phyloP scores from a whole-genome alignment of 2,797 vertebrate genomes.

The Thaleichthys pacificus region DNA sequence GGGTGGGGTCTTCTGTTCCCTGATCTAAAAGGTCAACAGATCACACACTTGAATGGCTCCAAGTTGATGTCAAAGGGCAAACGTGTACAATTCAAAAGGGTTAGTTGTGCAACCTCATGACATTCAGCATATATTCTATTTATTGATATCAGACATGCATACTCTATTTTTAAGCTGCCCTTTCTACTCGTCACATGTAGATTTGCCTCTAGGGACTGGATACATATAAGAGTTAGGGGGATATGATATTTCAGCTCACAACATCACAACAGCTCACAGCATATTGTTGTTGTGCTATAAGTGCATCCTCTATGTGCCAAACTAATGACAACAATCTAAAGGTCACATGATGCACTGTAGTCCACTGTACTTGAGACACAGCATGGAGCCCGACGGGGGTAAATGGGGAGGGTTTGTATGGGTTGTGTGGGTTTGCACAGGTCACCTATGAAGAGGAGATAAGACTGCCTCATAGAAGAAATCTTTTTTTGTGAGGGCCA shows the following conservation, averaged over 20 bases:
- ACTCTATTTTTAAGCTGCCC: neutral
- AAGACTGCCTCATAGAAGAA: too few species aligned
- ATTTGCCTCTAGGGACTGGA: too few species aligned
- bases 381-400: too few species aligned
- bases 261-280: too few species aligned
- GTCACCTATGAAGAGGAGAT: too few species aligned
- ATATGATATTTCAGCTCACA: too few species aligned
- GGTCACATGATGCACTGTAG: too few species aligned
- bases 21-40: slow-evolving; percentile 14
- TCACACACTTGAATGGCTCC: neutral
- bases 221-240: too few species aligned
- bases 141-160: slow-evolving; percentile 13
- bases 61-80: slow-evolving; percentile 33
- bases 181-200: neutral
- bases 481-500: too few species aligned
- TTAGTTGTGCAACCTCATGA: slow-evolving; percentile 5
- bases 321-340: neutral
- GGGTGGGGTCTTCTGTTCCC: neutral
- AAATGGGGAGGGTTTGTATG: too few species aligned
- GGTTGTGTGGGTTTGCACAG: too few species aligned
- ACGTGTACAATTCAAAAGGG: neutral
- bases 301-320: neutral
- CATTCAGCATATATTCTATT: slow-evolving; percentile 19
- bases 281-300: neutral
- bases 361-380: too few species aligned